Evolutionary conservation across 1,140 invertebrate genomes (phyloP).

Genomic region (Aphelinus certus): DNA sequence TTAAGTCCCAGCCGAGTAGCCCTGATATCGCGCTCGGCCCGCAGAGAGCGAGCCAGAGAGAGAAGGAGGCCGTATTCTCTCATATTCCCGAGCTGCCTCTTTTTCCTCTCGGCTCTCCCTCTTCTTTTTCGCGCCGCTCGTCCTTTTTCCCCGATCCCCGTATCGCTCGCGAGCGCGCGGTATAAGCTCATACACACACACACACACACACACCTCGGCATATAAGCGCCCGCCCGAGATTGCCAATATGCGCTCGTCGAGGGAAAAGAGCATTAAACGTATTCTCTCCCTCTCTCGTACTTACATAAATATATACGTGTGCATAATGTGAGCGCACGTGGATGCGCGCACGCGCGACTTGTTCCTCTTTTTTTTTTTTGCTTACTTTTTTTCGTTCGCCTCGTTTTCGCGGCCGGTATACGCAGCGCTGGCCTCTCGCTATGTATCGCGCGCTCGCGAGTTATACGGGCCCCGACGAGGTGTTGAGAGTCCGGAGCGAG

Average conservation of each 20-base stretch:
- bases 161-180: neutral
- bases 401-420: neutral
- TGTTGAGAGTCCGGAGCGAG: neutral
- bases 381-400: neutral
- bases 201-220: neutral
- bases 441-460: too few relatives aligned
- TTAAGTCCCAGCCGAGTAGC: neutral
- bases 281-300: neutral
- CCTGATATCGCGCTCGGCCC: slow-evolving; percentile 4
- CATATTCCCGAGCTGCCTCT: slow-evolving; percentile 18
- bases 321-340: neutral
- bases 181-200: too few relatives aligned
- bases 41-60: neutral
- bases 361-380: neutral
- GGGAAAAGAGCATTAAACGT: slow-evolving; percentile 11
- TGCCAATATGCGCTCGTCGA: slow-evolving; percentile 17
- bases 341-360: neutral
- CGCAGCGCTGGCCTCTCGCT: too few relatives aligned
- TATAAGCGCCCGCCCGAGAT: neutral
- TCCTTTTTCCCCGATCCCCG: slow-evolving; percentile 6
- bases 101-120: slow-evolving; percentile 11
- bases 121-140: neutral
- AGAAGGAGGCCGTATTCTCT: slow-evolving; percentile 19
- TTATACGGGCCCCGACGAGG: neutral
- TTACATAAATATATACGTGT: neutral